Conservation (phyloP, 2,797 vertebrate species). For the Heterohyrax brucei region DNA sequence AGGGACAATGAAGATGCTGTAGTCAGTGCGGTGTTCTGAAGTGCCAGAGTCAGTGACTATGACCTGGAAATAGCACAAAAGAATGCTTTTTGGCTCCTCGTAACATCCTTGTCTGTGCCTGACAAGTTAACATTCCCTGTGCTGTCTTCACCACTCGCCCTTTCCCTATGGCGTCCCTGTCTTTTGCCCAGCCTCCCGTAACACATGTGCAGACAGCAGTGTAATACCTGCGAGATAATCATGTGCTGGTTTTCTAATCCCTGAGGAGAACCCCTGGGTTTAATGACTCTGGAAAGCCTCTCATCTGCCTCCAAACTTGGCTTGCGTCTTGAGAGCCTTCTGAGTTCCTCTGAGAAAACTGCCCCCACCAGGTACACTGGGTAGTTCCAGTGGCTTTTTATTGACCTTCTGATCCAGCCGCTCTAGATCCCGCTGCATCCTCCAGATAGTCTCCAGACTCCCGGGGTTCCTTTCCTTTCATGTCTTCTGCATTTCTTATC, state of each 20-base stretch:
- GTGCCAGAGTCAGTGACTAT: conserved; percentile 16
- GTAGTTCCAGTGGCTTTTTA: not conserved
- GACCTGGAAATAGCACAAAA: not conserved
- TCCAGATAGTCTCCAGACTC: conserved; percentile 29
- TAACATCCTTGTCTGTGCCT: not conserved
- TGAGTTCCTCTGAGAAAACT: conserved; percentile 16
- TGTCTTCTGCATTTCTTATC: not conserved
- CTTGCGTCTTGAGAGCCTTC: not conserved
- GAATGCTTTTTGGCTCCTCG: not conserved
- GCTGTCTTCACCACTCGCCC: not conserved
- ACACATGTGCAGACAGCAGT: not conserved
- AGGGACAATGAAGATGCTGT: not conserved
- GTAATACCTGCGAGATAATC: not conserved
- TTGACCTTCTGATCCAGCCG: not conserved
- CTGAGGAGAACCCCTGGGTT: not conserved
- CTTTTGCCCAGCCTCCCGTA: not conserved
- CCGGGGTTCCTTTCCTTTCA: not conserved
- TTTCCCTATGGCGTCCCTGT: not conserved
- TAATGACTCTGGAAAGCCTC: not conserved
- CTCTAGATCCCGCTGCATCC: not conserved
- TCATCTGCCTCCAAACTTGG: not conserved
- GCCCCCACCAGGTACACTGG: not conserved
- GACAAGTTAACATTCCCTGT: not conserved
- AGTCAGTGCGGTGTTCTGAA: not conserved
- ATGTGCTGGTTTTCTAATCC: not conserved